Base-by-base conservation (phyloP, 2,797 vertebrate genomes). In the Diceros bicornis region DNA sequence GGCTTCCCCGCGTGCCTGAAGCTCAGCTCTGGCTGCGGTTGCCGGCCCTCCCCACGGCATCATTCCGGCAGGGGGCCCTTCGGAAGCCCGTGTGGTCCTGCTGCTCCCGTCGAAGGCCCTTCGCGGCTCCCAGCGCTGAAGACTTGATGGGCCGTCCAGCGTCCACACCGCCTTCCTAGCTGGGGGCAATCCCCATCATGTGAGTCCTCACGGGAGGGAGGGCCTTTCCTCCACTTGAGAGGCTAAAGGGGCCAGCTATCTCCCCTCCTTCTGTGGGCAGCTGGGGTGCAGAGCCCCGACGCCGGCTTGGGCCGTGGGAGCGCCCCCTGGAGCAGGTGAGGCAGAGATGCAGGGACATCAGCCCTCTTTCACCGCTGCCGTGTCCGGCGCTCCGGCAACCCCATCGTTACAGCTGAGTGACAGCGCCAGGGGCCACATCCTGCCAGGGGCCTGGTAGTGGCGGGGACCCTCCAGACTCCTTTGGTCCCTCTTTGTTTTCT, bases 281-380 rank as follows among this genome's bases (percentile, higher is more conserved):
- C 37, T 50, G n/a, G 66, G 37, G 23, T 34, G 52, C 64, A 61
- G 52, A 59, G 61, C 25, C 0, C 47, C 3, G 37, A 34, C 64
- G 10, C 20, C 0, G 25, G 41, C 14, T 27, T 9, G 57, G 17
- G 17, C 41, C 4, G 12, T 6, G 64, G 23, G 84, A 18, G 74
- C 52, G 23, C 64, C 18, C n/a, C 16, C 27, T 59, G 34, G 37
- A 20, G 72, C 62, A 10, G 25, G 41, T 27, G 21, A 21, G 32
- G 32, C 68, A 50, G 50, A 47, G 17, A 64, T 8, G 16, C 52
- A 34, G 44, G 68, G 25, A 11, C 74, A 37, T 25, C 0, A 47
- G 61, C 21, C 2, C 1, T 7, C 62, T 61, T 8, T 32, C 50
- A 21, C 1, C 0, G 7, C 50, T 11, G 27, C 0, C 1, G 41